phyloP scores from a whole-genome alignment of 23 tunicate species.

The Halocynthia aurantium region DNA sequence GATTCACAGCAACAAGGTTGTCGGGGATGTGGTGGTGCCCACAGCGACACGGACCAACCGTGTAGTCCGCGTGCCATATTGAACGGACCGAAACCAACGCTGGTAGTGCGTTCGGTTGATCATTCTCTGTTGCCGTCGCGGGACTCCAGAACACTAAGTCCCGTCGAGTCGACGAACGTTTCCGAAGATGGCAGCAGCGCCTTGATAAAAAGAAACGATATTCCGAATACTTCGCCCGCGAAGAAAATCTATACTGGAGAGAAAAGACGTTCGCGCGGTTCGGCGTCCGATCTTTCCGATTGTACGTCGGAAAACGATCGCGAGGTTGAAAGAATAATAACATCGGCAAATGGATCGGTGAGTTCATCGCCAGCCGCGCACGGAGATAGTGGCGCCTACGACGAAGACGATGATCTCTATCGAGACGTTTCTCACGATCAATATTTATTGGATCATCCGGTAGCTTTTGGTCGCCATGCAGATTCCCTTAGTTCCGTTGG shows the following conservation, averaged over 20 bases:
- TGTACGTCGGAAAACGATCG: conserved; percentile 64
- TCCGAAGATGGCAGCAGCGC: conserved; percentile 2
- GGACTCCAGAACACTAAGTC: neutral
- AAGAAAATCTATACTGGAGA: neutral
- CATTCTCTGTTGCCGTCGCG: neutral
- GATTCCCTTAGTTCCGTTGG: neutral
- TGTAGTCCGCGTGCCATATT: conserved; percentile 12
- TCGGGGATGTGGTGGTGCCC: conserved; percentile 18
- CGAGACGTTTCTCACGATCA: neutral
- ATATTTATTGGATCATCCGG: neutral
- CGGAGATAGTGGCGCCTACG: neutral
- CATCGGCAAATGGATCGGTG: conserved; percentile 12
- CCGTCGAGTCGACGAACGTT: neutral
- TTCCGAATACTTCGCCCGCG: conserved; percentile 3
- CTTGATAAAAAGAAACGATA: neutral
- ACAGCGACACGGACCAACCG: conserved; percentile 18
- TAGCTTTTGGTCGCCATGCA: conserved; percentile 3
- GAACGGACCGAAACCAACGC: conserved; percentile 4
- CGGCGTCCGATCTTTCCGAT: conserved; percentile 43
- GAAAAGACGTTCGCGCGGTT: neutral
- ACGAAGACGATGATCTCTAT: neutral
- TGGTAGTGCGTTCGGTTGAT: conserved; percentile 16
- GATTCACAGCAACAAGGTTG: conserved; percentile 59
- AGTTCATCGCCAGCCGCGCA: conserved; percentile 13
- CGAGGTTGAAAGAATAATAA: conserved; percentile 67